These are phyloP conservation scores for Lophius piscatorius DNA, from an alignment of 2,113 vertebrate species.

Conservation along the genomic window DNA sequence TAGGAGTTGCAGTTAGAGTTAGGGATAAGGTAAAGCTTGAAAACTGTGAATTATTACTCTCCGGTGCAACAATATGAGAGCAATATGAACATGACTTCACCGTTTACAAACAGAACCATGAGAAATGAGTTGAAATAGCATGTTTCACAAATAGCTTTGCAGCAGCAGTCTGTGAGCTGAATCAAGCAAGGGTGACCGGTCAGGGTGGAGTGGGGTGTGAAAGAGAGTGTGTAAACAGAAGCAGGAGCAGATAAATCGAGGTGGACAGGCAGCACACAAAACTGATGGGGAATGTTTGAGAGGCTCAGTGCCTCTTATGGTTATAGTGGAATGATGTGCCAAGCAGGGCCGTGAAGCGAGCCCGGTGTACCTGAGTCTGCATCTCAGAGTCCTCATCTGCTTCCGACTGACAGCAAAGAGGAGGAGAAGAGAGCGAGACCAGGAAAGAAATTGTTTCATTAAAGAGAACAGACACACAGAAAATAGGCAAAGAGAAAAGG, in stretches of 20 bases:
- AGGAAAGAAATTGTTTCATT: constrained; percentile 1
- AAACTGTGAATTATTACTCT: constrained; percentile 24
- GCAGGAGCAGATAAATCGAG: constrained; percentile 37
- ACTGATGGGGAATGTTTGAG: constrained; percentile 39
- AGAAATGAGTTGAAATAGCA: constrained; percentile 15
- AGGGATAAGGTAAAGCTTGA: constrained; percentile 13
- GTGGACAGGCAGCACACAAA: constrained; percentile 22
- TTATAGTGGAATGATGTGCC: constrained; percentile 41
- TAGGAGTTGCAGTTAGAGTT: not conserved
- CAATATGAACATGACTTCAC: constrained; percentile 4
- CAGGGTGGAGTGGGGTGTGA: constrained; percentile 26
- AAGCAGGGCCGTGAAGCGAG: constrained; percentile 37
- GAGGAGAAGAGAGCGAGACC: constrained; percentile 50
- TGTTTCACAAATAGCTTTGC: constrained; percentile 21
- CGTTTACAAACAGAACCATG: constrained; percentile 20
- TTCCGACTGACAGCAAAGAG: constrained; percentile 88
- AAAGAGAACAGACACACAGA: not conserved
- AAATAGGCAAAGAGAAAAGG: constrained; percentile 2
- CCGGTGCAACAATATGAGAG: constrained; percentile 18
- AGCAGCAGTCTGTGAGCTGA: constrained; percentile 30
- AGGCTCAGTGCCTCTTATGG: constrained; percentile 46
- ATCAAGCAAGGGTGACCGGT: constrained; percentile 23
- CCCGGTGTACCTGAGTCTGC: constrained; percentile 77
- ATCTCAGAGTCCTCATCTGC: constrained; percentile 91
- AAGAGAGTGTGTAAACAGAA: constrained; percentile 16